These are phyloP conservation scores for Epinephelus moara DNA, from an alignment of 2,113 vertebrate genomes.

Conservation along the genomic window DNA sequence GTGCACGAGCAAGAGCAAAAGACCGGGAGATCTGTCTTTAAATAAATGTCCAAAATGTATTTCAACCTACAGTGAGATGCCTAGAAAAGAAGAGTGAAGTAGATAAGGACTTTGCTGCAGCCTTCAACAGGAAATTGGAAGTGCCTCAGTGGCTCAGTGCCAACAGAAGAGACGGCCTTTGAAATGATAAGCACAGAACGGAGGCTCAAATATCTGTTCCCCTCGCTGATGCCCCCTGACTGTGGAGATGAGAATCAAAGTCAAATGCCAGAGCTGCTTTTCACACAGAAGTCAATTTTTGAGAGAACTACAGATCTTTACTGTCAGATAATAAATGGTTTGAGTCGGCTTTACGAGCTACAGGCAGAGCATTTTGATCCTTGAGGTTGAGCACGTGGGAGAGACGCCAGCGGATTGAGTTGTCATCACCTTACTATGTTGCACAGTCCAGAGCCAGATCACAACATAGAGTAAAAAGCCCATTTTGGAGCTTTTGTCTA, in stretches of 20 bases:
- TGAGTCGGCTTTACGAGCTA: slow-evolving; percentile 10
- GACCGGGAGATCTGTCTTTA: background rate
- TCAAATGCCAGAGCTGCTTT: slow-evolving; percentile 18
- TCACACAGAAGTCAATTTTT: slow-evolving; percentile 1
- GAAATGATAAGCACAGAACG: slow-evolving; percentile 20
- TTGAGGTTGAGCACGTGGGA: slow-evolving; percentile 19
- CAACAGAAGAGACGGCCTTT: slow-evolving; percentile 29
- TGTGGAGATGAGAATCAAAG: slow-evolving; percentile 2
- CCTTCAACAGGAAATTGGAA: slow-evolving; percentile 41
- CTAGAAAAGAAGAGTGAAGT: background rate
- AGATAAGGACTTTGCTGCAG: slow-evolving; percentile 31
- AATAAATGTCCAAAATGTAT: background rate
- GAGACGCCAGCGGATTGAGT: slow-evolving; percentile 59
- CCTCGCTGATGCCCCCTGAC: background rate
- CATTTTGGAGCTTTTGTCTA: slow-evolving; percentile 72
- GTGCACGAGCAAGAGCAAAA: slow-evolving; percentile 4
- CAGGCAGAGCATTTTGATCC: background rate
- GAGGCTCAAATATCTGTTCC: slow-evolving; percentile 9
- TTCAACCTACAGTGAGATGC: background rate
- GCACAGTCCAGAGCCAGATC: slow-evolving; percentile 57
- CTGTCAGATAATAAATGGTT: background rate
- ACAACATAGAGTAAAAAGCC: slow-evolving; percentile 65
- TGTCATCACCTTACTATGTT: slow-evolving; percentile 61
- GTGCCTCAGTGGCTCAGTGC: slow-evolving; percentile 34
- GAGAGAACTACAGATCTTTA: slow-evolving; percentile 9